These are phyloP conservation scores for Notothenia coriiceps DNA, from an alignment of 2,113 vertebrate species.

Conservation along the genomic window DNA sequence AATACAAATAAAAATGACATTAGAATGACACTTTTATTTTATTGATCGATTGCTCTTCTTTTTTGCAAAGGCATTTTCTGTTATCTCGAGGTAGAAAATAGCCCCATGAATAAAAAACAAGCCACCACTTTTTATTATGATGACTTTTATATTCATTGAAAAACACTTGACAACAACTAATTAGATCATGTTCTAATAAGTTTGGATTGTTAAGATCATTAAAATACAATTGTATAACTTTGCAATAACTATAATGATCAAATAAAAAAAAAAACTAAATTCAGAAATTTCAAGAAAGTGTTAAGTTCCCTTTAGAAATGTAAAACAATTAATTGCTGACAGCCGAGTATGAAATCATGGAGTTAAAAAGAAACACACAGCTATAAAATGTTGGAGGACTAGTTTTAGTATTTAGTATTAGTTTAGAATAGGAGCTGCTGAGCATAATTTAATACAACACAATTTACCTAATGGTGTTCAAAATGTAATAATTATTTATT, in stretches of 20 bases:
- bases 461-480: constrained; percentile 39
- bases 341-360: background rate
- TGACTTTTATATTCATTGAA: background rate
- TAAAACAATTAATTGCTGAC: background rate
- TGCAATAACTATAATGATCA: background rate
- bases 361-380: too few species aligned
- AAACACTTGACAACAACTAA: background rate
- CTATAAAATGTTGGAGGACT: too few species aligned
- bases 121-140: background rate
- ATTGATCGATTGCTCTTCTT: background rate
- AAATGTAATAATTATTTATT: constrained; percentile 31
- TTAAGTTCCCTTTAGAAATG: background rate
- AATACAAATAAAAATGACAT: background rate
- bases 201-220: background rate
- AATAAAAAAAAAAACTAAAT: background rate
- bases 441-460: constrained; percentile 20
- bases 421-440: background rate
- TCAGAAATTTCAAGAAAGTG: background rate
- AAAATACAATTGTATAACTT: background rate
- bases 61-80: background rate
- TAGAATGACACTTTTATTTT: background rate
- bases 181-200: background rate
- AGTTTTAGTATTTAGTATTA: too few species aligned
- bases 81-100: background rate
- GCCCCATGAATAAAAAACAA: background rate